These are phyloP conservation scores for Drosophila pandora DNA, from an alignment of 1,140 invertebrate species.

Conservation along the genomic window DNA sequence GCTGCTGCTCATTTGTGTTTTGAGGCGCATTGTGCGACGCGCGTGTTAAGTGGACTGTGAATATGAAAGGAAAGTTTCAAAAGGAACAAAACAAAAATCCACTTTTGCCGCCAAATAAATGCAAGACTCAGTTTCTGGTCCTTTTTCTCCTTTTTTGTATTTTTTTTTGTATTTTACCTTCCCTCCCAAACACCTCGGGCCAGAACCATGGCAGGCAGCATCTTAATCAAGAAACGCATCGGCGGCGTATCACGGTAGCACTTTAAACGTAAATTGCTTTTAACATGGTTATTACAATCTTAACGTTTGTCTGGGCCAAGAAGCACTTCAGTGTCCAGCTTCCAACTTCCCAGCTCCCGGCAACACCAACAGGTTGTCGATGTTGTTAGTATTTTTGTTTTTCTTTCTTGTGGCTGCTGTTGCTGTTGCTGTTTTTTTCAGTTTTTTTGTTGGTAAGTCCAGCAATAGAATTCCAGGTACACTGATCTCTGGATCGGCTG, in stretches of 20 bases:
- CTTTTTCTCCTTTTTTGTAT: slow-evolving; percentile 10
- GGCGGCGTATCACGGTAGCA: slow-evolving; percentile 81
- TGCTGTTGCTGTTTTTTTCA: slow-evolving; percentile 12
- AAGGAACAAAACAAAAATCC: slow-evolving; percentile 32
- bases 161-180: background rate
- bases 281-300: slow-evolving; percentile 83
- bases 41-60: slow-evolving; percentile 81
- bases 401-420: background rate
- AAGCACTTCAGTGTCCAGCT: slow-evolving; percentile 58
- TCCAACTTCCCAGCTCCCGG: slow-evolving; percentile 12
- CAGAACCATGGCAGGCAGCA: background rate
- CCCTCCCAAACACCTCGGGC: slow-evolving; percentile 2
- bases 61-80: slow-evolving; percentile 79
- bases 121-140: slow-evolving; percentile 43
- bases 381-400: slow-evolving; percentile 17
- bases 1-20: slow-evolving; percentile 80
- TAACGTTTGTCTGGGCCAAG: slow-evolving; percentile 79
- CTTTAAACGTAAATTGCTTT: slow-evolving; percentile 83
- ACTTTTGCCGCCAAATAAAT: slow-evolving; percentile 77
- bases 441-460: slow-evolving; percentile 1
- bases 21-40: slow-evolving; percentile 80
- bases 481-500: slow-evolving; percentile 11
- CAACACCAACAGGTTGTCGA: slow-evolving; percentile 49
- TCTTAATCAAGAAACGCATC: slow-evolving; percentile 81
- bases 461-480: slow-evolving; percentile 43